Evolutionary conservation across 2,797 vertebrate genomes (phyloP).

Genomic region (Euphonia xanthogaster): DNA sequence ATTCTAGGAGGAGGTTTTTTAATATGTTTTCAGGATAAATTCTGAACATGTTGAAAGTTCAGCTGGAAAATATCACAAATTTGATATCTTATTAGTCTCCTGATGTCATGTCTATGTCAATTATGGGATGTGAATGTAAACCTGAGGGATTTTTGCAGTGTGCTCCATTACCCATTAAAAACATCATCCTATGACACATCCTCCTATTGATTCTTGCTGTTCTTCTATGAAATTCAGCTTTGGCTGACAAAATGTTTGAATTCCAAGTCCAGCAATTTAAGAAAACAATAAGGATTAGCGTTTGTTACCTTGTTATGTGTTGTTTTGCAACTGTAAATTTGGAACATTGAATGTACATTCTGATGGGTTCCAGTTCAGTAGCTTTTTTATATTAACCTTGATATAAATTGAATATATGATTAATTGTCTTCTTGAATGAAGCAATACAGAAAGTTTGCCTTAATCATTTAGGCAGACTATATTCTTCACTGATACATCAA

Average conservation of each 20-base stretch:
- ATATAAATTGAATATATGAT: neutral
- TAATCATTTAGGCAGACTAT: neutral
- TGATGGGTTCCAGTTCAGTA: neutral
- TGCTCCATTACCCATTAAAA: neutral
- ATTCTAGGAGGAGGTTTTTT: neutral
- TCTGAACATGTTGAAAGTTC: neutral
- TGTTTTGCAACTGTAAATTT: neutral
- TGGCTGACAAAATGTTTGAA: neutral
- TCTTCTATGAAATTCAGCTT: neutral
- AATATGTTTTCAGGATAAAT: neutral
- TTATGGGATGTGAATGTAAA: neutral
- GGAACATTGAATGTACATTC: neutral
- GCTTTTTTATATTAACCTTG: neutral
- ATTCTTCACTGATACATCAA: neutral
- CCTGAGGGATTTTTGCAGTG: neutral
- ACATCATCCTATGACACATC: neutral
- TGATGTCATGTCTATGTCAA: neutral
- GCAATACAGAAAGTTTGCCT: neutral
- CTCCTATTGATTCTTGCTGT: neutral
- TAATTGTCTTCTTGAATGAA: neutral
- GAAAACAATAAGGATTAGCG: neutral
- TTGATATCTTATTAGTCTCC: neutral
- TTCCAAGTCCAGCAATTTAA: neutral
- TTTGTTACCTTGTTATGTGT: neutral
- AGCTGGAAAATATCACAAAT: neutral